phyloP scores from a whole-genome alignment of 2,113 vertebrate genomes.

The Tupaia chinensis region DNA sequence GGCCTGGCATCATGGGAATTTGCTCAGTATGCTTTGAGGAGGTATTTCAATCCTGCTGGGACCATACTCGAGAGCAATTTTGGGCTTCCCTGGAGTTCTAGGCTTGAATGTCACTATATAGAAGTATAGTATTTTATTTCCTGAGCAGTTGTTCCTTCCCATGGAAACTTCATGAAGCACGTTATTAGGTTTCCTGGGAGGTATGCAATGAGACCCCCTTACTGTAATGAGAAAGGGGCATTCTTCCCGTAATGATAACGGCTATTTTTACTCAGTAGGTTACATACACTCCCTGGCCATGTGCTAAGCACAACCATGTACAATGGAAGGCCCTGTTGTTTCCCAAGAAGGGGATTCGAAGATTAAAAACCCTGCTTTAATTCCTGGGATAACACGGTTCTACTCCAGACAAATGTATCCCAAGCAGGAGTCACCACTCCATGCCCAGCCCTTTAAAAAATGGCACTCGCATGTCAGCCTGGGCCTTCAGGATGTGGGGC shows the following conservation, averaged over 20 bases:
- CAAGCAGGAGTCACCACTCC: not conserved
- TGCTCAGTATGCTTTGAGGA: constrained; percentile 67
- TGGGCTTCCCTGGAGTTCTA: constrained; percentile 64
- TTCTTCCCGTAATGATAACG: constrained; percentile 14
- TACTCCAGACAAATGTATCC: constrained; percentile 57
- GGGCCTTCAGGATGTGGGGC: not conserved
- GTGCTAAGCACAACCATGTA: not conserved
- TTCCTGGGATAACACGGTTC: constrained; percentile 58
- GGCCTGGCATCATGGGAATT: constrained; percentile 78
- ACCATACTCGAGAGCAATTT: constrained; percentile 48
- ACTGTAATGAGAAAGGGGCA: constrained; percentile 66
- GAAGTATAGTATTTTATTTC: constrained; percentile 77
- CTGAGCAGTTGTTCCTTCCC: constrained; percentile 76
- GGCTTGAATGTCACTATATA: constrained; percentile 71
- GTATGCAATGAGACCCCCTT: constrained; percentile 71
- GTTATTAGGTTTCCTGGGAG: constrained; percentile 76
- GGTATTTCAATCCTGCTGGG: constrained; percentile 82
- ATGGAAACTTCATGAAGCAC: constrained; percentile 78
- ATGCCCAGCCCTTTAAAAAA: not conserved
- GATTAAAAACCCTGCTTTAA: constrained; percentile 48
- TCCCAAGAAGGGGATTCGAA: not conserved
- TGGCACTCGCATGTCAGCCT: not conserved
- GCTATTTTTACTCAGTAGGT: constrained; percentile 65
- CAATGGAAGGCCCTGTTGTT: constrained; percentile 56
- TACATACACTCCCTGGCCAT: constrained; percentile 56